phyloP scores from a whole-genome alignment of 2,113 vertebrate genomes.

The Neotragus pygmaeus region DNA sequence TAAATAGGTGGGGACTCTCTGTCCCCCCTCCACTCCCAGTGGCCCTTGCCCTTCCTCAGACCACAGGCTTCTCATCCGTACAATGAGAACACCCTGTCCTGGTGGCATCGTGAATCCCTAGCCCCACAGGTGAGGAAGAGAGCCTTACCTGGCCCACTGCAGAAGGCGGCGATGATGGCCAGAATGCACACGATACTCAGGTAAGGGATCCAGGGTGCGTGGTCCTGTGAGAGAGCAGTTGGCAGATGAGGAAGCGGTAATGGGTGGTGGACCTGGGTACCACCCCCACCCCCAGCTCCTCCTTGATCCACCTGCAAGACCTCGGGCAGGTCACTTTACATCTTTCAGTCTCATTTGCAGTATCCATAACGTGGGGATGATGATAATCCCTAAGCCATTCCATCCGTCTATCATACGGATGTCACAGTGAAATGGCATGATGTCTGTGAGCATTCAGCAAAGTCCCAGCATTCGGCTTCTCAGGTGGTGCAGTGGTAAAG shows the following conservation, averaged over 20 bases:
- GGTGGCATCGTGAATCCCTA: background rate
- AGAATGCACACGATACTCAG: constrained; percentile 90
- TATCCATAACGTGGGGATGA: too few relatives aligned
- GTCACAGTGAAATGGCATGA: background rate
- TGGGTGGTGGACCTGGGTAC: background rate
- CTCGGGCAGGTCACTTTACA: background rate
- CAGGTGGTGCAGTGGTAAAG: background rate
- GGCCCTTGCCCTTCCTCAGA: background rate
- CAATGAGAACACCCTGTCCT: accelerated
- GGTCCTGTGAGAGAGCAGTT: constrained; percentile 74
- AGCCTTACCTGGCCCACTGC: constrained; percentile 91
- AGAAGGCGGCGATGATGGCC: constrained; percentile 92
- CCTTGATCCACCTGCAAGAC: background rate
- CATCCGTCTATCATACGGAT: accelerated
- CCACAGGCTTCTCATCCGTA: accelerated
- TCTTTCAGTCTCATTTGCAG: too few relatives aligned
- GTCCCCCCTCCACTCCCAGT: background rate
- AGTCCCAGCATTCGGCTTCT: background rate
- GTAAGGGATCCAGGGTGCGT: constrained; percentile 87
- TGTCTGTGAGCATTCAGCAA: accelerated
- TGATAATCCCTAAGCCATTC: background rate
- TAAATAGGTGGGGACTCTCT: background rate
- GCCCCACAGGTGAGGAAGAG: background rate
- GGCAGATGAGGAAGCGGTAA: background rate
- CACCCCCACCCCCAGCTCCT: background rate